Percentiles rank a stretch among this genome's conserved stretches.
Conservation (phyloP, 2,797 vertebrate species). For the Macropodus opercularis region DNA sequence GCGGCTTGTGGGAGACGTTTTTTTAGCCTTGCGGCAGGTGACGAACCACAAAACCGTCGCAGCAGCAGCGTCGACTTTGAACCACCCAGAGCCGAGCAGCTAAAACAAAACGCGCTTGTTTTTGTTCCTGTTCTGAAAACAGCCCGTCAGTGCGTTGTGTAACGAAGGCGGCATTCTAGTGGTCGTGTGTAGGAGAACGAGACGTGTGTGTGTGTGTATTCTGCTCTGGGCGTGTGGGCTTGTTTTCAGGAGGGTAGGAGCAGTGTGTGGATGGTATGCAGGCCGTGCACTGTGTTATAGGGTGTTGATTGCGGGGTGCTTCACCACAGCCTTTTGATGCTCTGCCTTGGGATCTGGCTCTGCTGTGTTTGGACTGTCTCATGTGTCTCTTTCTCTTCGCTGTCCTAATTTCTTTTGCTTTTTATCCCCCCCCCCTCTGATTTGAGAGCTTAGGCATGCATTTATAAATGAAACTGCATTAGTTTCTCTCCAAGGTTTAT, state of each 20-base stretch:
- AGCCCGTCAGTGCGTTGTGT: conserved; percentile 47
- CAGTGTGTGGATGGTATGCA: conserved; percentile 68
- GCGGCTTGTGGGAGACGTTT: conserved; percentile 35
- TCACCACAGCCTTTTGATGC: conserved; percentile 72
- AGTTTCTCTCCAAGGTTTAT: conserved; percentile 17
- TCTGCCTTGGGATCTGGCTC: conserved; percentile 56
- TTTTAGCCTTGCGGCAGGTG: conserved; percentile 48
- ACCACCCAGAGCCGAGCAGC: conserved; percentile 46
- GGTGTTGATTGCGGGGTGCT: conserved; percentile 81
- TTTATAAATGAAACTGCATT: conserved; percentile 21
- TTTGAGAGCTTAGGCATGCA: background rate
- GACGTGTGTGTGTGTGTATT: conserved; percentile 46
- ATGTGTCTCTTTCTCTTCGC: conserved; percentile 19
- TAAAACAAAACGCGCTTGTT: conserved; percentile 60
- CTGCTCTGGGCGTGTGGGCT: conserved; percentile 34
- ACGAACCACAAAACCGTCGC: conserved; percentile 40
- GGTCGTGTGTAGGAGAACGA: conserved; percentile 52
- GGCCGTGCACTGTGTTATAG: conserved; percentile 71
- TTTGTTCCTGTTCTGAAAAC: conserved; percentile 49
- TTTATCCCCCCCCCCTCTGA: conserved; percentile 9
- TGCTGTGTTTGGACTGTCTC: conserved; percentile 53
- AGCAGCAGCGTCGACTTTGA: conserved; percentile 53
- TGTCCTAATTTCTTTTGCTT: conserved; percentile 1
- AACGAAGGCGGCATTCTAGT: conserved; percentile 59
- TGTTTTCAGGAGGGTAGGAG: conserved; percentile 49